These are phyloP conservation scores for Lithosia quadra DNA, from an alignment of 2,888 invertebrate genomes.

Conservation along the genomic window DNA sequence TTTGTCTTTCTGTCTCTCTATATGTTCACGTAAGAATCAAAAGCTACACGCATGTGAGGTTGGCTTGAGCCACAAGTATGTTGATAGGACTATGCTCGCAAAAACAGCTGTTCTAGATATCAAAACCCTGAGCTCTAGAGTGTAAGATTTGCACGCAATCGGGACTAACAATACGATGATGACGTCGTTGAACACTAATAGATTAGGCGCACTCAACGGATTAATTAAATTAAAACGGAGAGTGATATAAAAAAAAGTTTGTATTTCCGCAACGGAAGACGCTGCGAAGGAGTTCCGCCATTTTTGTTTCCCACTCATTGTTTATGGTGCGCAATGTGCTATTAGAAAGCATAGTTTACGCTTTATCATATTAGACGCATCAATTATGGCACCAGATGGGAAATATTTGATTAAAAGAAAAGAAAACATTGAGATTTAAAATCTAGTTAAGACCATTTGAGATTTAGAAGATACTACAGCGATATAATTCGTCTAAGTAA, in stretches of 20 bases:
- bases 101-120: no score
- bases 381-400: constrained; percentile 44
- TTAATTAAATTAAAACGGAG: constrained; percentile 42
- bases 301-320: constrained; percentile 67
- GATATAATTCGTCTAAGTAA: no score
- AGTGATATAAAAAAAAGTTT: constrained; percentile 42
- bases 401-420: constrained; percentile 37
- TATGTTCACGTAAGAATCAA: no score
- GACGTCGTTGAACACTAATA: not conserved
- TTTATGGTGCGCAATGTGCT: constrained; percentile 52
- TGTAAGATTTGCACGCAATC: no score
- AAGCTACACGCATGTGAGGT: no score
- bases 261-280: constrained; percentile 50
- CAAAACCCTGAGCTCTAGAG: no score
- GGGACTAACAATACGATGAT: no score
- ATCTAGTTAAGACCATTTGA: no score
- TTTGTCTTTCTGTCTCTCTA: no score
- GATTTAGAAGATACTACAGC: no score
- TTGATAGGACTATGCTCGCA: no score
- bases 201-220: constrained; percentile 45
- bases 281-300: constrained; percentile 40
- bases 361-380: constrained; percentile 38
- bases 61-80: no score
- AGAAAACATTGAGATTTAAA: not conserved
- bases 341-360: constrained; percentile 57